phyloP scores from a whole-genome alignment of 2,888 invertebrate genomes.

The Pachycephus smyrnensis region DNA sequence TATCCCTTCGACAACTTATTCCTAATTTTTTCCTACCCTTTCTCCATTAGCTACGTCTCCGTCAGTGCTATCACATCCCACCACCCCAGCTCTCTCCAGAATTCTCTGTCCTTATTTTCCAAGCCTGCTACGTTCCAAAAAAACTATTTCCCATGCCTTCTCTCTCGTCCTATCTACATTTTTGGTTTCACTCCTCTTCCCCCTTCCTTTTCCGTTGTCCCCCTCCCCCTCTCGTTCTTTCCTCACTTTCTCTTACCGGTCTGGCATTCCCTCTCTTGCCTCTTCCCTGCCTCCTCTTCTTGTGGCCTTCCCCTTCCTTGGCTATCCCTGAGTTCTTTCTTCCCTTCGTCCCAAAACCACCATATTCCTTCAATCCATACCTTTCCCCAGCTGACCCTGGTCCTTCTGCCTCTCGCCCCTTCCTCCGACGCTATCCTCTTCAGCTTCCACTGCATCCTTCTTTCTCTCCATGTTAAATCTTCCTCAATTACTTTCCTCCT shows the following conservation, averaged over 20 bases:
- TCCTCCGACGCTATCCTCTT: background rate
- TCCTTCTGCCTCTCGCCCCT: background rate
- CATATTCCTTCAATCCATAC: too few relatives aligned
- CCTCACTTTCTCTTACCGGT: background rate
- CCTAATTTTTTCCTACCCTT: too few relatives aligned
- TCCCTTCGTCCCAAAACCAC: too few relatives aligned
- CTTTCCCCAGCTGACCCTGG: background rate
- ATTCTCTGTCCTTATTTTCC: too few relatives aligned
- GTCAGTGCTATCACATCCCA: too few relatives aligned
- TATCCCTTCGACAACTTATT: too few relatives aligned
- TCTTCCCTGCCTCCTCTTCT: background rate
- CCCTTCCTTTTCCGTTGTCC: background rate
- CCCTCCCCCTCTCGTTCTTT: conserved; percentile 4
- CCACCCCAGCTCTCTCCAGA: too few relatives aligned
- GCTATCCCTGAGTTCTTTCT: background rate
- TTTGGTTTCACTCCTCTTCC: background rate
- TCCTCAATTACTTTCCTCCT: background rate
- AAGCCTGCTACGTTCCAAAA: too few relatives aligned
- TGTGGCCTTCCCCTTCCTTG: background rate
- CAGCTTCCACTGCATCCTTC: background rate
- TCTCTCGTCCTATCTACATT: too few relatives aligned
- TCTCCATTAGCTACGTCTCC: too few relatives aligned
- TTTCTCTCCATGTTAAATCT: background rate
- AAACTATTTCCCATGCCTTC: conserved; percentile 7
- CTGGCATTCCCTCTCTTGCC: background rate